Percentiles rank a stretch among this genome's conserved stretches.
phyloP scores from a whole-genome alignment of 2,888 invertebrate species.

The Hydrotaea diabolus region DNA sequence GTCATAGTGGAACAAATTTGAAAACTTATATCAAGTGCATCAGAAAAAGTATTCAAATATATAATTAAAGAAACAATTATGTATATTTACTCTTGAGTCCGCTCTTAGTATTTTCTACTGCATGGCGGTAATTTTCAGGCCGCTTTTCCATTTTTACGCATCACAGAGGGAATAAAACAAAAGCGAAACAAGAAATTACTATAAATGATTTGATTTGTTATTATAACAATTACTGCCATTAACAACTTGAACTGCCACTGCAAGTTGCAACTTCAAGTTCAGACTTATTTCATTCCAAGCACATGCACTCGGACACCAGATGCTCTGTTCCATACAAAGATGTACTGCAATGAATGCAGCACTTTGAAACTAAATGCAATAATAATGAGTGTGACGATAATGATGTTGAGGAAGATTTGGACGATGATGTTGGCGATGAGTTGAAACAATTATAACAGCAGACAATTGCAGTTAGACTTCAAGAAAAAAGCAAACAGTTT shows the following conservation, averaged over 20 bases:
- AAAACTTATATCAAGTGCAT: no score
- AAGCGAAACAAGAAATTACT: constrained; percentile 40
- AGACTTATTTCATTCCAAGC: constrained; percentile 1
- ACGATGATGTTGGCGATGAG: constrained; percentile 48
- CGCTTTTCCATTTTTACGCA: constrained; percentile 25
- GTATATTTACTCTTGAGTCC: neutral
- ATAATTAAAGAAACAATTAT: constrained; percentile 2
- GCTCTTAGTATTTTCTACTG: no score
- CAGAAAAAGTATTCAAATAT: neutral
- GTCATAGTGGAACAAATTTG: no score
- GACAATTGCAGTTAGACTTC: constrained; percentile 56
- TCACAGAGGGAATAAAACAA: neutral
- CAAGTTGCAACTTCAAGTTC: neutral
- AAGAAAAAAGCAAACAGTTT: constrained; percentile 17
- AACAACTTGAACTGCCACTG: constrained; percentile 42
- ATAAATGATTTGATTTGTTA: constrained; percentile 51
- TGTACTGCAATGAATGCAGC: neutral
- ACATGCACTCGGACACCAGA: neutral
- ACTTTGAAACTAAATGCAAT: neutral
- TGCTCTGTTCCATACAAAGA: neutral
- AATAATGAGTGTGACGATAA: neutral
- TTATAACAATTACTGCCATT: constrained; percentile 47
- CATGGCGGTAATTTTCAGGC: constrained; percentile 18
- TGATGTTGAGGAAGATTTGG: constrained; percentile 48
- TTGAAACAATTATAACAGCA: constrained; percentile 61